Percentiles rank a stretch among this genome's conserved stretches.
Conservation (phyloP, 2,113 vertebrate genomes). For the Malurus elegans region DNA sequence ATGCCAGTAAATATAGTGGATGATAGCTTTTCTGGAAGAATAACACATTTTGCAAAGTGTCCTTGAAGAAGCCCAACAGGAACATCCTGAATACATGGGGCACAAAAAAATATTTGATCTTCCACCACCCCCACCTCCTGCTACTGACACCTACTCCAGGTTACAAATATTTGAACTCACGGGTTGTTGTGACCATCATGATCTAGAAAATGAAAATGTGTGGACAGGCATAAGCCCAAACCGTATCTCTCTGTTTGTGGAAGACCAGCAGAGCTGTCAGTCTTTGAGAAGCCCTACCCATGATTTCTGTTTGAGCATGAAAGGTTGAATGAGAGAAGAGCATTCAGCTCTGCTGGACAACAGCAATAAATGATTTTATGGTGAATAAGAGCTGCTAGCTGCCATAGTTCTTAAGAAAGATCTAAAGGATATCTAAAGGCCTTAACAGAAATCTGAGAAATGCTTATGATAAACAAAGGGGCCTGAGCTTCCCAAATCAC, state of each 20-base stretch:
- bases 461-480: not conserved
- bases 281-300: not conserved
- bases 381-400: not conserved
- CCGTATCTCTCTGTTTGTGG: not conserved
- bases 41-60: not conserved
- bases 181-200: not conserved
- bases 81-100: not conserved
- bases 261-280: not conserved
- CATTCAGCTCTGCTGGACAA: not conserved
- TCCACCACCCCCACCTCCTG: not conserved
- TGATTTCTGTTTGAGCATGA: not conserved
- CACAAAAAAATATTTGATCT: not conserved
- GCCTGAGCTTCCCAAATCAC: not conserved
- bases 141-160: not conserved
- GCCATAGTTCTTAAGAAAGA: not conserved
- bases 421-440: not conserved
- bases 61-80: not conserved
- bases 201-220: not conserved
- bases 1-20: not conserved
- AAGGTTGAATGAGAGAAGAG: not conserved
- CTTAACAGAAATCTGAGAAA: not conserved
- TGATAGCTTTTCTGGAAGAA: not conserved
- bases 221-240: not conserved
- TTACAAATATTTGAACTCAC: not conserved
- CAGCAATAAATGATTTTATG: not conserved